Percentiles rank a stretch among this genome's conserved stretches.
phyloP scores from a whole-genome alignment of 2,888 invertebrate genomes.

The Adela reaumurella region DNA sequence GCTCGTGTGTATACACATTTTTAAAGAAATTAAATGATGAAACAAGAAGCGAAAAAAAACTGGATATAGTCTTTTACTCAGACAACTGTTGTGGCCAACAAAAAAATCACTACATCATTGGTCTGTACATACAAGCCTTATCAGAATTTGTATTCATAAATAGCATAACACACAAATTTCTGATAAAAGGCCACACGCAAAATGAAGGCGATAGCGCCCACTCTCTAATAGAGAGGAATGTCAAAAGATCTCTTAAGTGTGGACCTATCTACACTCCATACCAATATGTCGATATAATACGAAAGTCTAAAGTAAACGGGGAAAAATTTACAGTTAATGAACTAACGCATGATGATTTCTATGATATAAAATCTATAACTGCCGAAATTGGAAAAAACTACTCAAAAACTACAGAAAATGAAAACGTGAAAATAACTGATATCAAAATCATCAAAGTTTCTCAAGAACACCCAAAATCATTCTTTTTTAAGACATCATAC shows the following conservation, averaged over 20 bases:
- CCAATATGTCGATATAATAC: slow-evolving; percentile 7
- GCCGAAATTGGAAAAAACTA: slow-evolving; percentile 9
- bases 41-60: neutral
- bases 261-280: slow-evolving; percentile 4
- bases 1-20: slow-evolving; percentile 8
- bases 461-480: slow-evolving; percentile 4
- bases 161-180: slow-evolving; percentile 7
- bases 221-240: slow-evolving; percentile 7
- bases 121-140: slow-evolving; percentile 9
- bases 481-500: neutral
- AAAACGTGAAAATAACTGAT: slow-evolving; percentile 8
- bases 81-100: slow-evolving; percentile 10
- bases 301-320: slow-evolving; percentile 5
- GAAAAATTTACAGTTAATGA: slow-evolving; percentile 5
- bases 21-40: slow-evolving; percentile 5
- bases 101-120: slow-evolving; percentile 11
- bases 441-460: slow-evolving; percentile 7
- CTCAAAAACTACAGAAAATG: slow-evolving; percentile 9
- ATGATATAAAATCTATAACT: slow-evolving; percentile 8
- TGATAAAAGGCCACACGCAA: slow-evolving; percentile 6
- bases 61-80: slow-evolving; percentile 9
- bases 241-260: slow-evolving; percentile 3
- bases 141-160: neutral
- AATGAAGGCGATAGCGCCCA: slow-evolving; percentile 7
- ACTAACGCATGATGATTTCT: slow-evolving; percentile 2